Evolutionary conservation across 2,797 vertebrate species (phyloP).

Genomic region (Brachymystax lenok): DNA sequence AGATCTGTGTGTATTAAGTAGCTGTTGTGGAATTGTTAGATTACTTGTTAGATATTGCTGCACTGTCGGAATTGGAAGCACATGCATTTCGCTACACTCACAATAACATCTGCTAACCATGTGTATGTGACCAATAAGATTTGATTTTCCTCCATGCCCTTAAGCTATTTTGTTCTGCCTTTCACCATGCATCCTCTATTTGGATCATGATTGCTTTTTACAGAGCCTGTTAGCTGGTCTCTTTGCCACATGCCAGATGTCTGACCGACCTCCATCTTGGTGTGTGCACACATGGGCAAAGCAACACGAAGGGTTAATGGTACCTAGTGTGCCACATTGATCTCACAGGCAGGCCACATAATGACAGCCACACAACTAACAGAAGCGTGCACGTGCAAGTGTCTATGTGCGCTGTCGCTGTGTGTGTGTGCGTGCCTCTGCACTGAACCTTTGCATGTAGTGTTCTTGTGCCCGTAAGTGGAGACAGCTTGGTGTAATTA

Average conservation of each 20-base stretch:
- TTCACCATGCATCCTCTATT: not conserved
- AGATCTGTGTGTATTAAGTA: too few species aligned
- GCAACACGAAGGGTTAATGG: slow-evolving; percentile 8
- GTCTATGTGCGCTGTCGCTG: not conserved
- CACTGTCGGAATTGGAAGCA: too few species aligned
- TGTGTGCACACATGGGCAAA: not conserved
- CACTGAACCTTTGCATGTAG: not conserved
- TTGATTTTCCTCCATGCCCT: not conserved
- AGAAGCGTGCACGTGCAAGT: not conserved
- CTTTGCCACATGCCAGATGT: not conserved
- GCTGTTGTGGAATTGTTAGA: too few species aligned
- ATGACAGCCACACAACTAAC: not conserved
- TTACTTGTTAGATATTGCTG: too few species aligned
- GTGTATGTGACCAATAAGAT: too few species aligned
- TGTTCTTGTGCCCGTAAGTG: slow-evolving; percentile 3
- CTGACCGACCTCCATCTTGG: not conserved
- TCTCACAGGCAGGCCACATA: slow-evolving; percentile 7
- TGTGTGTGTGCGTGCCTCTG: not conserved
- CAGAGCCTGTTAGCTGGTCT: not conserved
- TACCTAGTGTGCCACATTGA: not conserved
- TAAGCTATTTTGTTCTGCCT: not conserved
- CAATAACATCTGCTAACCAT: too few species aligned
- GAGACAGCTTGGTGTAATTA: slow-evolving; percentile 14
- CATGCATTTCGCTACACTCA: too few species aligned
- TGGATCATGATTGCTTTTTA: not conserved